A percentile compares a stretch with the other conserved stretches of the same genome.
Conservation (phyloP, 2,113 vertebrate species). For the Grantiella picta region DNA sequence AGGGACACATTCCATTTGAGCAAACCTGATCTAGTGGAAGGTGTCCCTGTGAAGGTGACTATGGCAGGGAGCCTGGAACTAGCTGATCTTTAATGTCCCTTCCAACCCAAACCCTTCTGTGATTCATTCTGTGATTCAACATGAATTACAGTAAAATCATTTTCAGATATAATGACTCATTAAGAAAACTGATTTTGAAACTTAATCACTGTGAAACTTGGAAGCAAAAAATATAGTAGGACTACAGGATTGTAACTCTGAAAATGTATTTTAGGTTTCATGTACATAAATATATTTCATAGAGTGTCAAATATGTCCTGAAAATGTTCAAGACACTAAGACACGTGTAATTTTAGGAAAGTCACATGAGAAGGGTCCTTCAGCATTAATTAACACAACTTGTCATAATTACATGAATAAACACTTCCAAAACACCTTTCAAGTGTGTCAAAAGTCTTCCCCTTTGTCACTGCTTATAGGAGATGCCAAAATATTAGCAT, state of each 20-base stretch:
- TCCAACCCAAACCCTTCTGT: background rate
- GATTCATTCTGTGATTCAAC: background rate
- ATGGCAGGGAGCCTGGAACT: background rate
- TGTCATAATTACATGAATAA: background rate
- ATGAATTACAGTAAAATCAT: background rate
- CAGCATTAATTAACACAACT: background rate
- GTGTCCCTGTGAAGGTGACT: background rate
- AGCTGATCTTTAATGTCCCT: background rate
- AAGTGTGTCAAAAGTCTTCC: background rate
- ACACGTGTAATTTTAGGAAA: background rate
- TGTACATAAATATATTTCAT: background rate
- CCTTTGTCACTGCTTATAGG: background rate
- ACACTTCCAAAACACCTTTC: background rate
- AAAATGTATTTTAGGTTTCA: background rate
- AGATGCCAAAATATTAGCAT: conserved; percentile 44
- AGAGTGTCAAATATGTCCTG: background rate
- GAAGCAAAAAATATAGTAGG: background rate
- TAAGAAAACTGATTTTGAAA: background rate
- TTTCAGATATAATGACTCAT: background rate
- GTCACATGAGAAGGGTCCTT: background rate
- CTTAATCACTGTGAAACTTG: background rate
- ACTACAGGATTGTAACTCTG: background rate
- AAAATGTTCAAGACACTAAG: background rate
- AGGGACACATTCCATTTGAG: background rate
- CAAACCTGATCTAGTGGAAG: background rate